These are phyloP conservation scores for Malurus cyaneus DNA, from an alignment of 2,113 vertebrate species.

Conservation along the genomic window DNA sequence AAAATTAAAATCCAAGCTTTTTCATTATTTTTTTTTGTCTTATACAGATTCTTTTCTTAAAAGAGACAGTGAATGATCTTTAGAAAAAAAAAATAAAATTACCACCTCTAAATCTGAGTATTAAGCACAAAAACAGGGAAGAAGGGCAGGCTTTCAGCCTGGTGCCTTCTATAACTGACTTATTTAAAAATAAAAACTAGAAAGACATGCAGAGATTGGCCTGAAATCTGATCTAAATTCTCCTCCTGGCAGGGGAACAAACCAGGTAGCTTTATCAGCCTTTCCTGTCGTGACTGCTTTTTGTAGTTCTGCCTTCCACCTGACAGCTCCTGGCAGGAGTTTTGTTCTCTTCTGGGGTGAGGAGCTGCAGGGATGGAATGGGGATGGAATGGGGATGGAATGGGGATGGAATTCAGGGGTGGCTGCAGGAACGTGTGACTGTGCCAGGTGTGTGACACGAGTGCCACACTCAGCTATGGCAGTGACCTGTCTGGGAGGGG, in stretches of 20 bases:
- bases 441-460: not conserved
- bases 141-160: not conserved
- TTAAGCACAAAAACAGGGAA: not conserved
- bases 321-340: not conserved
- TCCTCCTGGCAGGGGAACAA: not conserved
- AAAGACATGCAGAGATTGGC: not conserved
- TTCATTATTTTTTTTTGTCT: not conserved
- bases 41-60: not conserved
- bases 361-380: not conserved
- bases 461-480: fast-evolving
- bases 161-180: not conserved
- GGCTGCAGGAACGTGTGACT: no score
- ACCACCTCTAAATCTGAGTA: not conserved
- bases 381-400: no score
- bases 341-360: not conserved
- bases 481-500: fast-evolving
- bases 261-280: not conserved
- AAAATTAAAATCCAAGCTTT: not conserved
- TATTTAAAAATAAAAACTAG: not conserved
- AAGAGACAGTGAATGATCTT: not conserved
- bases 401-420: no score
- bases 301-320: not conserved
- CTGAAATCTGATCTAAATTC: not conserved
- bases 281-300: not conserved
- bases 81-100: not conserved